phyloP scores from a whole-genome alignment of 2,888 invertebrate species.

The Drosophila peninsularis region DNA sequence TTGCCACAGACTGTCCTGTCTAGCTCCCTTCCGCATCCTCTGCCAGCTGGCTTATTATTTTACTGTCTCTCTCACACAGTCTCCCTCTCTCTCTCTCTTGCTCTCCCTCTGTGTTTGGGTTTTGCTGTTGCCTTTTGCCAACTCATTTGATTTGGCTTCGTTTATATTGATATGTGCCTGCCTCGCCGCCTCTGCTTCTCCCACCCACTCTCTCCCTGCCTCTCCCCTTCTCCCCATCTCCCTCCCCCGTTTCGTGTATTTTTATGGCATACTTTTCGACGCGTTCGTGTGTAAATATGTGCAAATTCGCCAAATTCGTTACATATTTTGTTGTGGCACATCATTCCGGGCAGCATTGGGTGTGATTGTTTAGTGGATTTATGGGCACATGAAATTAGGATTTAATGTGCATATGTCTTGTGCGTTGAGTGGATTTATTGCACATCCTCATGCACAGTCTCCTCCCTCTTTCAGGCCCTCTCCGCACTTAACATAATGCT shows the following conservation, averaged over 20 bases:
- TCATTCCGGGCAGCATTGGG: conserved; percentile 48
- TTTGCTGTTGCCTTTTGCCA: conserved; percentile 68
- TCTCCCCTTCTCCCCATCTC: rapidly evolving
- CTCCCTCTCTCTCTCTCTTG: conserved; percentile 14
- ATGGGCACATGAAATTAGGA: conserved; percentile 80
- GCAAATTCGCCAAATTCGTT: conserved; percentile 69
- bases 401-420: conserved; percentile 78
- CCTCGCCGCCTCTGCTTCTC: not conserved
- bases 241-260: conserved; percentile 48
- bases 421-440: conserved; percentile 73
- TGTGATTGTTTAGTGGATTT: conserved; percentile 79
- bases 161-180: conserved; percentile 71
- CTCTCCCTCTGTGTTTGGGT: conserved; percentile 7
- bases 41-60: conserved; percentile 25
- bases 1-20: conserved; percentile 52
- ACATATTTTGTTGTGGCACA: conserved; percentile 66
- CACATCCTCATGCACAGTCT: conserved; percentile 50
- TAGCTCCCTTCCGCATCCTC: not conserved
- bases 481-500: conserved; percentile 73
- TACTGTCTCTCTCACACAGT: not conserved
- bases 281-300: conserved; percentile 75
- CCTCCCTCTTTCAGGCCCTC: conserved; percentile 5
- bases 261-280: conserved; percentile 74
- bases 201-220: not conserved
- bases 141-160: conserved; percentile 74